Conservation (phyloP, 2,888 invertebrate genomes). For the Stomorhina lunata region DNA sequence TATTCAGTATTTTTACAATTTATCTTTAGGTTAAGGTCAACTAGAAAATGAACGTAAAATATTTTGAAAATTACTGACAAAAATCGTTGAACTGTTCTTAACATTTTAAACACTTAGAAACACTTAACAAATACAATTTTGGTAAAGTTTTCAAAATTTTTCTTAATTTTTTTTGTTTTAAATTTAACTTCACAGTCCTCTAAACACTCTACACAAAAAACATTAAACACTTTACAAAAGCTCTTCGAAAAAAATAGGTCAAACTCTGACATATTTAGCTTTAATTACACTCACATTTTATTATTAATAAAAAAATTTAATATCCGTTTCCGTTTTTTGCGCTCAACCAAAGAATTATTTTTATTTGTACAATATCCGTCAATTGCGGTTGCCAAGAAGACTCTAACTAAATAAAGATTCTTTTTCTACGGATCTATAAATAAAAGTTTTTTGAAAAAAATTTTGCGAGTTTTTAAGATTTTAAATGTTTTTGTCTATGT, state of each 20-base stretch:
- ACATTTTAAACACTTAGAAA: not conserved
- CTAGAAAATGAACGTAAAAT: slow-evolving; percentile 72
- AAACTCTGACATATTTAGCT: not conserved
- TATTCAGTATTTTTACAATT: slow-evolving; percentile 40
- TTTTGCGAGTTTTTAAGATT: slow-evolving; percentile 7
- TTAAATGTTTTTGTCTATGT: too few relatives aligned
- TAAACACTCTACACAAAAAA: not conserved
- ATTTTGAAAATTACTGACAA: slow-evolving; percentile 31
- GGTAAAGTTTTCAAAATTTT: too few relatives aligned
- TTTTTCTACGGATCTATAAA: slow-evolving; percentile 55
- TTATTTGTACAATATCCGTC: too few relatives aligned
- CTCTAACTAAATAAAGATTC: slow-evolving; percentile 66
- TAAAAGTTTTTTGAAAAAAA: slow-evolving; percentile 44
- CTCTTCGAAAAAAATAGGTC: not conserved
- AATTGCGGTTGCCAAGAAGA: slow-evolving; percentile 75
- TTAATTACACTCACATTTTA: slow-evolving; percentile 40
- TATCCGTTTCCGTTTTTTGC: slow-evolving; percentile 64
- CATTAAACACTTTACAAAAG: not conserved
- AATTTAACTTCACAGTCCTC: too few relatives aligned
- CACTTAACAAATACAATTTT: not conserved
- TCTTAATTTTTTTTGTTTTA: too few relatives aligned
- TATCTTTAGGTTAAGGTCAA: slow-evolving; percentile 77
- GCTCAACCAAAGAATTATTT: too few relatives aligned
- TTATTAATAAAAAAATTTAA: not conserved
- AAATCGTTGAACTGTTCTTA: too few relatives aligned